Evolutionary conservation across 1,140 invertebrate species (phyloP), one percentile per base, ranked within the genome.

Genomic region (Conopomorpha cramerella): DNA sequence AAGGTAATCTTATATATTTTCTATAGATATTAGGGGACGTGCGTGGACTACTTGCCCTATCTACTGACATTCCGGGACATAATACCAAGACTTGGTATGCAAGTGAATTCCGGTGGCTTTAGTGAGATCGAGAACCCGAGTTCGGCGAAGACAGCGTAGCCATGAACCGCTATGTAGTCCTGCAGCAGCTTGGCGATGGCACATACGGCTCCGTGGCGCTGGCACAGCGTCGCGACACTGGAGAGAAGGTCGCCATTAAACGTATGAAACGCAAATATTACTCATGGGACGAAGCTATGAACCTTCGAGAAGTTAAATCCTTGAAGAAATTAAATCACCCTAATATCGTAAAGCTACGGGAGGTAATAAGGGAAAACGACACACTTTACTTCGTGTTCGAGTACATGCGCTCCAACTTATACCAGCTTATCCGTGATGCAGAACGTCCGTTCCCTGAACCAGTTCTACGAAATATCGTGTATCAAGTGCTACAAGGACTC

Each of bases 241-340:
- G 95, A 8, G 97, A 99, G 74, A 97, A 98, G 73, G 96, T 99
- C 10, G 97, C 97, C 29, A 99, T 99, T 44, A 99, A 99, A 79
- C 89, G 96, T 62, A 99, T 99, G 97, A 99, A 99, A 73, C 87
- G 96, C 57, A 99, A 99, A 78, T 99, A 98, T 78, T 98, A 98
- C 67, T 96, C 95, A 0, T 99, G 98, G 98, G 96, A 99, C 55
- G 98, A 99, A 73, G 97, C 96, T 8, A 96, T 99, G 90, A 97
- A 91, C 79, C 80, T 99, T 26, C 82, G 97, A 10, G 98, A 99
- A 85, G 95, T 99, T 1, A 99, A 99, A 90, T 98, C 96, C 0
- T 76, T 99, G 28, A 96, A 99, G 66, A 99, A 99, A 74, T 77
- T 99, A n/a, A 98, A 91, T 51, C 98, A 99, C 77, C 89, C 95